Conservation (phyloP, 2,113 vertebrate species). For the Passer domesticus region DNA sequence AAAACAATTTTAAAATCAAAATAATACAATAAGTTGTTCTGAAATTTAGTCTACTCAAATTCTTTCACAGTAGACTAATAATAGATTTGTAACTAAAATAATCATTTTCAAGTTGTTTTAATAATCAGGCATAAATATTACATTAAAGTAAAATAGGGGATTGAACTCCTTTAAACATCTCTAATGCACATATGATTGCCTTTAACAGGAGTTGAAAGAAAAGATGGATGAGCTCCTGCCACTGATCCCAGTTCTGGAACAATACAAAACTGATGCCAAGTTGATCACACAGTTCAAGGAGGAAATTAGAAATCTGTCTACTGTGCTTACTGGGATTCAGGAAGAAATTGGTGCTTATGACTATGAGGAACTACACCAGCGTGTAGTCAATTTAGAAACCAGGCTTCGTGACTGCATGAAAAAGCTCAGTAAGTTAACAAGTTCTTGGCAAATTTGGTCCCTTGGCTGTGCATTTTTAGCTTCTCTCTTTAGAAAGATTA, state of each 20-base stretch:
- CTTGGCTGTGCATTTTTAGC: not conserved
- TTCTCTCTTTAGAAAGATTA: not conserved
- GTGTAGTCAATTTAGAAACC: constrained; percentile 89
- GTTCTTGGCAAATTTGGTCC: not conserved
- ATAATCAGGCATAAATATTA: not conserved
- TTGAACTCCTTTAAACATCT: not conserved
- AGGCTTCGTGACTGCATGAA: constrained; percentile 96
- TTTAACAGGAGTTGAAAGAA: constrained; percentile 90
- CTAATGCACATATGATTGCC: not conserved
- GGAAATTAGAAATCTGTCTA: constrained; percentile 93
- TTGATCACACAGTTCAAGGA: constrained; percentile 97
- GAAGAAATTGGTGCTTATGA: constrained; percentile 96
- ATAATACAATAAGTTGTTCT: not conserved
- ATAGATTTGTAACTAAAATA: constrained; percentile 12
- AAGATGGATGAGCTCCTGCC: constrained; percentile 97
- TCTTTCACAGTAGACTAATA: not conserved
- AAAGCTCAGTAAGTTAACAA: constrained; percentile 91
- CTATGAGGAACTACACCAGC: constrained; percentile 93
- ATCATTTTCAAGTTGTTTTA: not conserved
- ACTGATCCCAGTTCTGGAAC: constrained; percentile 95
- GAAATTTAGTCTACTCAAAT: not conserved
- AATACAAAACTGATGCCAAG: constrained; percentile 96
- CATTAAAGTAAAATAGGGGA: not conserved
- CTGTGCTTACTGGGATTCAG: constrained; percentile 90
- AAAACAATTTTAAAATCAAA: constrained; percentile 43